A percentile compares a stretch with the other conserved stretches of the same genome.
phyloP scores from a whole-genome alignment of 2,888 invertebrate genomes.

The Ischnura elegans region DNA sequence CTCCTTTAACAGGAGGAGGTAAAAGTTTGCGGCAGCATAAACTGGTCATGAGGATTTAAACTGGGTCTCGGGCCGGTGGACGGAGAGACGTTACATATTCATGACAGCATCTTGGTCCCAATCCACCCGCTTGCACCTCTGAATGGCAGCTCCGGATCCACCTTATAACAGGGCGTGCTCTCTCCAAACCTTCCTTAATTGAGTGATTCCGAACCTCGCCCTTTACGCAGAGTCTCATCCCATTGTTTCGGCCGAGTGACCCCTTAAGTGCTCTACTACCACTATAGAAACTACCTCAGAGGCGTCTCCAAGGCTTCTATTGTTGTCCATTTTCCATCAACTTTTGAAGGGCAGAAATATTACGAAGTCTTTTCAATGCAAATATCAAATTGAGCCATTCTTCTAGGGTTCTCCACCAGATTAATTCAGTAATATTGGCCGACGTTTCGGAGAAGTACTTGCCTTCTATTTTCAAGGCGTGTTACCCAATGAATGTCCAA shows the following conservation, averaged over 20 bases:
- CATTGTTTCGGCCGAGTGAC: neutral
- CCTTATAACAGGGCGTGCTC: neutral
- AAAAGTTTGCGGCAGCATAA: neutral
- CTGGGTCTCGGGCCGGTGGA: neutral
- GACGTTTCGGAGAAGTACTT: too few species aligned
- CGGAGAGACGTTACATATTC: neutral
- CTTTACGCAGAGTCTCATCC: neutral
- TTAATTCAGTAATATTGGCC: too few species aligned
- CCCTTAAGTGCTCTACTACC: neutral
- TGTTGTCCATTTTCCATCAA: neutral
- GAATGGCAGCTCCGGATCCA: neutral
- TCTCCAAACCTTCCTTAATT: neutral
- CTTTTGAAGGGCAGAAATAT: neutral
- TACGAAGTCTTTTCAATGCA: neutral
- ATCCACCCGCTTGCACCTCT: neutral
- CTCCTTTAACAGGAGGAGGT: neutral
- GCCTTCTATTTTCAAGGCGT: too few species aligned
- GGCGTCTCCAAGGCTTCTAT: too few species aligned
- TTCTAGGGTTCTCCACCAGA: too few species aligned
- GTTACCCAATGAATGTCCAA: too few species aligned
- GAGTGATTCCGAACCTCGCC: conserved; percentile 16
- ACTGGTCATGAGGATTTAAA: neutral
- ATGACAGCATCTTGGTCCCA: neutral
- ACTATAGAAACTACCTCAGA: neutral
- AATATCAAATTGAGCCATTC: too few species aligned